These are phyloP conservation scores for Halichoerus grypus DNA, from an alignment of 2,113 vertebrate genomes.

Conservation along the genomic window DNA sequence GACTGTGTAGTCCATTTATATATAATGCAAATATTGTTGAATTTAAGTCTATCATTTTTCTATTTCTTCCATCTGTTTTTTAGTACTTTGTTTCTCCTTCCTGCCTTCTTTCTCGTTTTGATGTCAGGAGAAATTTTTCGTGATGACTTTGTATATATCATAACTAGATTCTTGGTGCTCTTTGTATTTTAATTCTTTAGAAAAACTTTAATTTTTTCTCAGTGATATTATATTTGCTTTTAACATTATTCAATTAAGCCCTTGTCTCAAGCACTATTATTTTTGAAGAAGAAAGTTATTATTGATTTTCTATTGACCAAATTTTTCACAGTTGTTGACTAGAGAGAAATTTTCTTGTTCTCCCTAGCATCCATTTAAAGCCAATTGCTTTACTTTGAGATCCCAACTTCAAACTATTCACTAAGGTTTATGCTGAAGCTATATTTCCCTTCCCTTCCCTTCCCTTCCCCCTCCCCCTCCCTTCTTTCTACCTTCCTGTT, in stretches of 20 bases:
- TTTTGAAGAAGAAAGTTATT: not conserved
- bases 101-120: not conserved
- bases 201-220: not conserved
- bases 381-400: not conserved
- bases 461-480: rapidly evolving
- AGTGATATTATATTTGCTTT: not conserved
- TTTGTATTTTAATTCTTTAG: not conserved
- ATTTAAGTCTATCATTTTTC: not conserved
- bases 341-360: not conserved
- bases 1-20: not conserved
- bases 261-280: not conserved
- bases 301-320: not conserved
- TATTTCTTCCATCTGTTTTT: not conserved
- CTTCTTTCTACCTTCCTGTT: rapidly evolving
- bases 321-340: not conserved
- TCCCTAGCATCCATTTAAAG: not conserved
- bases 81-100: not conserved
- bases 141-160: not conserved
- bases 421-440: not conserved
- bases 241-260: not conserved
- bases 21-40: not conserved
- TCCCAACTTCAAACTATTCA: not conserved
- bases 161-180: not conserved
- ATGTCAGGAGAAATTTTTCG: not conserved
- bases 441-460: not conserved